These are phyloP conservation scores for Sinohyriopsis cumingii DNA, from an alignment of 2,888 invertebrate species.

Conservation along the genomic window DNA sequence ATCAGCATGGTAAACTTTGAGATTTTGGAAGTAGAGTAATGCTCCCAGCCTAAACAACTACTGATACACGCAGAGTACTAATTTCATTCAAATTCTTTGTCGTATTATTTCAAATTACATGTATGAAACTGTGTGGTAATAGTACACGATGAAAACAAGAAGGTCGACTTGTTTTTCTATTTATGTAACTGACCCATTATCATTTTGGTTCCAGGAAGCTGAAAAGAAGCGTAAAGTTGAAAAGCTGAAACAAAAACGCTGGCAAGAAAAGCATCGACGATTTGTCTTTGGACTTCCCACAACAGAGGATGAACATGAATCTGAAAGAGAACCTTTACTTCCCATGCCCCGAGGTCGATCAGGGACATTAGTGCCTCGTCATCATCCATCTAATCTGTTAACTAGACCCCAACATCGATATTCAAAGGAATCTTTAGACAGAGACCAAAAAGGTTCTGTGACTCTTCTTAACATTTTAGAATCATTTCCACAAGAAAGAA, in stretches of 20 bases:
- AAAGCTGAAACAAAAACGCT: constrained; percentile 61
- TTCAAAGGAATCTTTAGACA: constrained; percentile 37
- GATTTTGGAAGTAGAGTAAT: no score
- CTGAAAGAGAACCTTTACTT: constrained; percentile 45
- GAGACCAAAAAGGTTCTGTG: constrained; percentile 27
- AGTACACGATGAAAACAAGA: no score
- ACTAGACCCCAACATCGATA: constrained; percentile 10
- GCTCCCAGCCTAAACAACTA: no score
- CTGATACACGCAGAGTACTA: no score
- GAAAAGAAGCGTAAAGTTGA: constrained; percentile 65
- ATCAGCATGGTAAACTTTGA: no score
- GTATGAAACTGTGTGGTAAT: no score
- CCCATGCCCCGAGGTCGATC: constrained; percentile 28
- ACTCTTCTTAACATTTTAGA: constrained; percentile 36
- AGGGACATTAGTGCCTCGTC: constrained; percentile 15
- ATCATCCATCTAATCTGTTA: constrained; percentile 26
- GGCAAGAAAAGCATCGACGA: constrained; percentile 65
- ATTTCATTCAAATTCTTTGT: no score
- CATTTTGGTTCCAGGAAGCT: constrained; percentile 47
- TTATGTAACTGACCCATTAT: no score
- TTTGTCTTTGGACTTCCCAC: constrained; percentile 55
- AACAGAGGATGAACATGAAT: constrained; percentile 47
- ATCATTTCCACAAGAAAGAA: constrained; percentile 32
- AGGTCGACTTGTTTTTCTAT: no score
- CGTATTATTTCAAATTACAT: no score